Base-by-base conservation (phyloP, 2,797 vertebrate species). In the Sphenopsis melanotis region DNA sequence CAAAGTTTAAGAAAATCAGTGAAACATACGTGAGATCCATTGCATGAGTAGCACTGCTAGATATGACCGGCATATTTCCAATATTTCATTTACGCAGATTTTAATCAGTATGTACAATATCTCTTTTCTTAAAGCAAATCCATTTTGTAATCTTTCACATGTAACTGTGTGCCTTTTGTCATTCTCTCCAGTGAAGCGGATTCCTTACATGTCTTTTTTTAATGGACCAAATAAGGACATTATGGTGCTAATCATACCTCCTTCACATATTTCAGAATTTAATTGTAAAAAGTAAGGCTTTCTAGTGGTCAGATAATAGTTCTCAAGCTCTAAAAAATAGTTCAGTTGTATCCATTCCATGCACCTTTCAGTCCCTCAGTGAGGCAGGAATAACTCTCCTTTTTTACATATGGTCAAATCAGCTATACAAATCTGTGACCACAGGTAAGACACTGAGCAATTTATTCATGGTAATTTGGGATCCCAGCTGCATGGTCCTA, bases 91-190 rank as follows among this genome's bases (percentile, higher is more conserved):
- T 79, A 90, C 0, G 0, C 36, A 74, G 63, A 86, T 64, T 90
- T 95, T 63, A 80, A 94, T 93, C 87, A 90, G 59, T 74, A 88
- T 34, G 41, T 90, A 86, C 77, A 87, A 26, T 87, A 90, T 32
- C 44, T 91, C 69, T 65, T 89, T 70, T 72, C 47, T 81, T 92
- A 90, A 94, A 92, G 80, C 49, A 94, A 88, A 93, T 77, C 34
- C 66, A 79, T 64, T 70, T 69, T 53, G 29, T 57, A 77, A 74
- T 84, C 70, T 66, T 89, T 82, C 85, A 77, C 46, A 80, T 13
- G 16, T 42, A 75, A 93, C 47, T 60, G 20, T 90, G 37, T 34
- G 57, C 20, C 42, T 91, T 86, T 66, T 64, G 53, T 76, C 66
- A 72, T 84, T 83, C 50, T 91, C 34, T 36, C 16, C 30, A 71